Conservation (phyloP, 2,113 vertebrate species). For the Canis aureus region DNA sequence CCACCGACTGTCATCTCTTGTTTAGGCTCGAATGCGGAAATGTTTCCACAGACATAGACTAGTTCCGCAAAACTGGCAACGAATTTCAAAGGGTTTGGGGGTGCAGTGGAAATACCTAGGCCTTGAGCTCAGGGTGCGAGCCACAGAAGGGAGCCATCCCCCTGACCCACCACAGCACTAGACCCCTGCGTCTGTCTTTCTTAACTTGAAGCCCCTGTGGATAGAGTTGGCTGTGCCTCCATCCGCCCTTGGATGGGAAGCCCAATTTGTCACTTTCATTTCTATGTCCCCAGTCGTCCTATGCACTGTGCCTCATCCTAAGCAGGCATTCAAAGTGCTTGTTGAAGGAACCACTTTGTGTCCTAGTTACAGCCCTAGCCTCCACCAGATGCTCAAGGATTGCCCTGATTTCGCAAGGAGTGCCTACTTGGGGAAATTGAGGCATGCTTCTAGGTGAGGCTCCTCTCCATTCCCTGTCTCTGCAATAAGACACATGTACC, state of each 20-base stretch:
- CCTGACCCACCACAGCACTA: too few relatives aligned
- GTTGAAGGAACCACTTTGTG: constrained; percentile 39
- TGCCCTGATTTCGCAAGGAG: constrained; percentile 58
- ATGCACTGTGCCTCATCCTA: neutral
- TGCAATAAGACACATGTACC: neutral
- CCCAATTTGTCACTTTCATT: neutral
- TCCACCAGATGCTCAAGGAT: neutral
- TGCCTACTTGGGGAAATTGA: constrained; percentile 65
- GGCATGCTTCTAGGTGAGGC: neutral
- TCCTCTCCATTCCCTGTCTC: neutral
- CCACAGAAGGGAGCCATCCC: neutral
- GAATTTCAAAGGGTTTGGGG: neutral
- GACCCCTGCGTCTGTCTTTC: neutral
- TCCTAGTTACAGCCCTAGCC: constrained; percentile 59
- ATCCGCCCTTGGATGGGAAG: neutral
- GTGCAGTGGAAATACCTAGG: neutral
- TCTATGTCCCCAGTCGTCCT: neutral
- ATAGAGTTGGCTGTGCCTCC: neutral
- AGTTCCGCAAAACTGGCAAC: neutral
- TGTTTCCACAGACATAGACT: neutral
- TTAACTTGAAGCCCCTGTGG: neutral
- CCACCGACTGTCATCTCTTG: neutral
- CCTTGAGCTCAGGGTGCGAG: neutral
- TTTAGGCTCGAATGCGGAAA: neutral
- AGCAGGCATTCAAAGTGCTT: constrained; percentile 35